phyloP scores from a whole-genome alignment of 2,888 invertebrate species.

The Lamellibrachia columna region DNA sequence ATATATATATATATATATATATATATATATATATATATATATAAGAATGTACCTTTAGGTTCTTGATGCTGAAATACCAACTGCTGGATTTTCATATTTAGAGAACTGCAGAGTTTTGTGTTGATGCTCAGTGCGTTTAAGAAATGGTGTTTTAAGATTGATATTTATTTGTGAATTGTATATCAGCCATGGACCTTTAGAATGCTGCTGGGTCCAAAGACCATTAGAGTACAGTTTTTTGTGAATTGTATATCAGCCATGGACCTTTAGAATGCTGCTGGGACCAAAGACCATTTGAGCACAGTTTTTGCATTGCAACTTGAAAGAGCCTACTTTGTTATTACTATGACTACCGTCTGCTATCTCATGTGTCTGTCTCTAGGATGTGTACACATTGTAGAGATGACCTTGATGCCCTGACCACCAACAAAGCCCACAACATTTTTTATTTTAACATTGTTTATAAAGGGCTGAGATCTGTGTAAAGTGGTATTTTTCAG shows the following conservation, averaged over 20 bases:
- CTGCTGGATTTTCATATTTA: neutral
- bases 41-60: too few relatives aligned
- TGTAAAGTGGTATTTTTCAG: neutral
- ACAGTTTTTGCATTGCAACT: neutral
- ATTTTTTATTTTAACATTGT: neutral
- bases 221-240: neutral
- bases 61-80: neutral
- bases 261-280: neutral
- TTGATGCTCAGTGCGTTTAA: neutral
- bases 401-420: neutral
- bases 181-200: neutral
- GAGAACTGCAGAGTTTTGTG: neutral
- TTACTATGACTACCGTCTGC: neutral
- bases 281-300: too few relatives aligned
- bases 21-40: too few relatives aligned
- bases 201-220: too few relatives aligned
- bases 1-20: too few relatives aligned
- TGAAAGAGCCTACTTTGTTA: neutral
- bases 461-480: neutral
- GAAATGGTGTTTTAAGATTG: neutral
- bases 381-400: neutral
- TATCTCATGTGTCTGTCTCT: neutral
- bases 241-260: neutral
- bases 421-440: neutral
- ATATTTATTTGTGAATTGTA: neutral